Evolutionary conservation across 2,888 invertebrate species (phyloP).

Genomic region (Epirrhoe alternata): DNA sequence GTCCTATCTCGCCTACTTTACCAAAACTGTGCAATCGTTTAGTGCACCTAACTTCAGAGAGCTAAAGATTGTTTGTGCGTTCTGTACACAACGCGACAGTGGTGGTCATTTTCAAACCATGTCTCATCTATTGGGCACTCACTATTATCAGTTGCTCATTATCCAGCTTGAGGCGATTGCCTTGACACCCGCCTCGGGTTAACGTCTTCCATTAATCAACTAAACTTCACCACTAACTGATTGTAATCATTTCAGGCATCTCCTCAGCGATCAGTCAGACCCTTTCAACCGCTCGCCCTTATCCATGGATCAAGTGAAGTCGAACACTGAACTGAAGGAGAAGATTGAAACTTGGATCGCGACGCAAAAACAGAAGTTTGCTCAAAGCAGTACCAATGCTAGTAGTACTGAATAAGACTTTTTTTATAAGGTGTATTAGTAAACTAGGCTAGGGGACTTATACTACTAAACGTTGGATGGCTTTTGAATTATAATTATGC

Average conservation of each 20-base stretch:
- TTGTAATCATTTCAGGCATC: slow-evolving; percentile 85
- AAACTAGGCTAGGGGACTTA: slow-evolving; percentile 38
- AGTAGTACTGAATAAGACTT: slow-evolving; percentile 44
- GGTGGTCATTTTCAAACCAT: no score
- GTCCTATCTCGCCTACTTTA: no score
- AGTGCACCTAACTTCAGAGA: no score
- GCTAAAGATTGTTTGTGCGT: no score
- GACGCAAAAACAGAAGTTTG: slow-evolving; percentile 80
- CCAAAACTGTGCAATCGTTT: no score
- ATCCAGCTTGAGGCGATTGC: no score
- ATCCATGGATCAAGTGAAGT: slow-evolving; percentile 96
- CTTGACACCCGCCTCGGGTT: no score
- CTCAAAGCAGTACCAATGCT: slow-evolving; percentile 53
- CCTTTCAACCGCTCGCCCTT: slow-evolving; percentile 97
- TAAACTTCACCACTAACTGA: no score
- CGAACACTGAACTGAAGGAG: slow-evolving; percentile 90
- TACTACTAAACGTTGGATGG: slow-evolving; percentile 24
- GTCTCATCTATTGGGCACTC: no score
- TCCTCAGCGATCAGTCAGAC: slow-evolving; percentile 96
- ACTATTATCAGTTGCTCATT: no score
- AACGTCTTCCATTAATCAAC: no score
- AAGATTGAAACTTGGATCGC: slow-evolving; percentile 93
- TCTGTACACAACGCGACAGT: no score
- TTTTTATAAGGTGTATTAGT: slow-evolving; percentile 39
- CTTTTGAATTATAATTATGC: background rate